A percentile compares a stretch with the other conserved stretches of the same genome.
Evolutionary conservation across 2,888 invertebrate genomes (phyloP).

Genomic region (Acleris sparsana): DNA sequence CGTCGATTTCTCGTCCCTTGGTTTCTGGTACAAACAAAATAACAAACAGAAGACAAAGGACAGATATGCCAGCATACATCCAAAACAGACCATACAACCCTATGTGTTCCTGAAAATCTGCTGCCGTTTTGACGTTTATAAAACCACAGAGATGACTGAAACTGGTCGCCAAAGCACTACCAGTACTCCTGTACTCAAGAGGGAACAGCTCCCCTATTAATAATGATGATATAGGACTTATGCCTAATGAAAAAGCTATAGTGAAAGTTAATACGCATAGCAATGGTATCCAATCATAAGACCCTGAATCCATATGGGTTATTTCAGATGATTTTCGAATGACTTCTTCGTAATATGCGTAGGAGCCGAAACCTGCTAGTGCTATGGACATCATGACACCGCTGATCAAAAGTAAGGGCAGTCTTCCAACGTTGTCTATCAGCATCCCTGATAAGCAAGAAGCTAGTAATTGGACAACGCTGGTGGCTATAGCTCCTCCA

Average conservation of each 20-base stretch:
- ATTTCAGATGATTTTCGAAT: conserved; percentile 67
- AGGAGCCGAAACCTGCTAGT: conserved; percentile 92
- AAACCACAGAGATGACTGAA: conserved; percentile 94
- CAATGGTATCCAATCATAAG: conserved; percentile 92
- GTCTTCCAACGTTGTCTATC: conserved; percentile 92
- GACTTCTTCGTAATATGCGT: conserved; percentile 90
- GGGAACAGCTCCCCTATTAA: conserved; percentile 89
- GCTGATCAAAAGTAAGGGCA: conserved; percentile 92
- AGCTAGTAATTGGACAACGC: conserved; percentile 91
- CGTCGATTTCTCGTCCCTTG: conserved; percentile 93
- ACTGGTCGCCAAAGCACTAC: conserved; percentile 88
- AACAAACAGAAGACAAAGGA: conserved; percentile 91
- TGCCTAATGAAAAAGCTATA: conserved; percentile 91
- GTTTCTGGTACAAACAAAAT: conserved; percentile 94
- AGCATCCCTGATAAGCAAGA: conserved; percentile 91
- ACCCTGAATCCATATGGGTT: conserved; percentile 70
- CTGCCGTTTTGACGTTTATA: conserved; percentile 91
- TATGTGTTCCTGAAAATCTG: conserved; percentile 89
- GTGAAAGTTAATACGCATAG: conserved; percentile 92
- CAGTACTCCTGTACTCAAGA: conserved; percentile 87
- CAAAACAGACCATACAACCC: conserved; percentile 93
- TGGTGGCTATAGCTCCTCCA: conserved; percentile 92
- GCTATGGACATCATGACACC: conserved; percentile 93
- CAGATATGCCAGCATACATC: conserved; percentile 92
- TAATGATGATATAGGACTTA: conserved; percentile 89